Evolutionary conservation across 1,140 invertebrate species (phyloP), one percentile per base, ranked within the genome.

Genomic region (Asobara japonica): DNA sequence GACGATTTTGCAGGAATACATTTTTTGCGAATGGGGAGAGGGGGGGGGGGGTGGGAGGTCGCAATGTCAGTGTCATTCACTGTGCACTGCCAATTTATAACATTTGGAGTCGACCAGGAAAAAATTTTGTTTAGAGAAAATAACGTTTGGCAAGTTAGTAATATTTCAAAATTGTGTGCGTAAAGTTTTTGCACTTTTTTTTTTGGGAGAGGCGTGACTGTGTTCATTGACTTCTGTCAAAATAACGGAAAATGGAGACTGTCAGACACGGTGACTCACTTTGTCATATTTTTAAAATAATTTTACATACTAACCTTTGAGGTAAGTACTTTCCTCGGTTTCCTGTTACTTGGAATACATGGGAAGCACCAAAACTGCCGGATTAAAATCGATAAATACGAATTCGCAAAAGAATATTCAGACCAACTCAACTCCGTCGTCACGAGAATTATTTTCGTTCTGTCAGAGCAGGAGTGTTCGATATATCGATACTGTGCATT

Each of bases 331-430:
- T 22, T 45, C 41, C 36, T 38, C n/a, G 36, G 41, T 16, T 56
- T 25, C 20, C 1, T 6, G 51, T 56, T 22, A 56, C 51, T 56
- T 56, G 5, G 22, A 18, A 22, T 56, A 3, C 51, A 56, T 27
- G 16, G 13, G 22, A 56, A 56, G 51, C 51, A 56, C 51, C 51
- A 25, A 56, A 56, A 56, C 51, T 56, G 22, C 22, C 8, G 4
- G 22, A 56, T 56, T 45, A 27, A 56, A 56, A 56, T 56, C 51
- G 51, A 56, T 56, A 56, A 18, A 56, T 25, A 45, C 41, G 11
- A 45, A 45, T 45, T 45, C 13, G n/a, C 41, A n/a, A 45, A 45
- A 45, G 41, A 22, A 25, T 56, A 7, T 56, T 56, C 18, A 25
- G 22, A 10, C 8, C 13, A 56, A 56, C 8, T 3, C 51, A 56